Base-by-base conservation (phyloP, 2,888 invertebrate genomes). In the Yponomeuta cagnagella region DNA sequence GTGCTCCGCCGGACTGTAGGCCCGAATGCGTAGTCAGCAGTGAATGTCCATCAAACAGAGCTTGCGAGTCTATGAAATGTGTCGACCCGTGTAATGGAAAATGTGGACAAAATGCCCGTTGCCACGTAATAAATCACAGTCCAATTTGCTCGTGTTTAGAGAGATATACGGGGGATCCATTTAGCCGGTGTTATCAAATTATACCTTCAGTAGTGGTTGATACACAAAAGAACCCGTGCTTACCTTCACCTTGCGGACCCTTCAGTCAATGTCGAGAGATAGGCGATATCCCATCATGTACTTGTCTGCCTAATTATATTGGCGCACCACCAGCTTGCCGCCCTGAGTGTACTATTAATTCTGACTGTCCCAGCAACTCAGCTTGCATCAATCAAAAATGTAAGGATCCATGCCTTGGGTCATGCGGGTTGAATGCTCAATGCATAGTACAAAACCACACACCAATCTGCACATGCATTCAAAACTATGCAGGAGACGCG, bases 311-410 rank as follows among this genome's bases (percentile, higher is more conserved):
- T 0, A 93, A 93, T 73, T 96, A 95, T 78, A 93, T 95, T 72
- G 96, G 96, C 65, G 93, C 94, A 70, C 96, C 96, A 64, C 95
- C 95, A 2, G 93, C 93, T 74, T 95, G 95, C 81, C 93, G 95
- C 52, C 95, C 95, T 6, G 95, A 95, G 80, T 95, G 95, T 80
- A 91, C 93, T 12, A 94, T 96, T 48, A 96, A 95, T 80, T 92
- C 95, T 0, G 97, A 97, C 77, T 97, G 97, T 82, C 85, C 95
- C 9, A 95, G 95, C 78, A 94, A 95, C 79, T 90, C 94, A 76
- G 96, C 97, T 64, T 97, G 97, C 79, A 95, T 97, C 68, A 94
- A 94, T 75, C 94, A 95, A 79, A 95, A 93, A 82, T 97, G 97
- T 82, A 90, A 87, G 74, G 96, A 97, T 83, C 96, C 96, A n/a